Evolutionary conservation across 2,888 invertebrate genomes (phyloP), one percentile per base, ranked within the genome.

Genomic region (Agrilus mali): DNA sequence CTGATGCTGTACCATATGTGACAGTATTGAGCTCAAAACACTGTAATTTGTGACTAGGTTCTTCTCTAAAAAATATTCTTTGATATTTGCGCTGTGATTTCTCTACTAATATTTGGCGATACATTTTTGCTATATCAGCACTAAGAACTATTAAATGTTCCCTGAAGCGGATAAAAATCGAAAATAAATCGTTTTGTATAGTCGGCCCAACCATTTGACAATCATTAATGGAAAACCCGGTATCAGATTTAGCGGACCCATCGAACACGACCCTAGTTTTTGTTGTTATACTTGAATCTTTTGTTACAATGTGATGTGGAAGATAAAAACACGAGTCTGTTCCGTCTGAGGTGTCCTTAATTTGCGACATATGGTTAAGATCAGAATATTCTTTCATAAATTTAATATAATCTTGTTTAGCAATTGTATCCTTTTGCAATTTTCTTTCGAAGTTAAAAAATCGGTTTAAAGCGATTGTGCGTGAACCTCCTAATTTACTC

Each of bases 51-150:
- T 39, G 32, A 14, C n/a, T 3, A 5, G 13, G 13, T 12, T 16
- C n/a, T 33, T 16, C n/a, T 13, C 40, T 20, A 20, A 20, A 39
- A 13, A 39, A 16, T 5, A 39, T 35, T 33, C 32, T 22, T 42
- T 41, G 44, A 7, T 41, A 31, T 13, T 12, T 15, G 3, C n/a
- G 20, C n/a, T 39, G 32, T 13, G 12, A n/a, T 39, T 16, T 7
- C 2, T 17, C 33, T 13, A 39, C 33, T 17, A 47, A 36, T 15
- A 56, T 43, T 38, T 50, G 48, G 4, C 54, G 36, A 38, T 51
- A 55, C 54, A 55, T 55, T 43, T 56, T 53, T 17, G 38, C 45
- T 16, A 53, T 46, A 37, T 57, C 56, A 3, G 54, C 53, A 7
- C 44, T 44, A 4, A 56, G 13, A 7, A 53, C 53, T 42, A 41